Base-by-base conservation (phyloP, 1,140 invertebrate species). In the Drosophila burlai region DNA sequence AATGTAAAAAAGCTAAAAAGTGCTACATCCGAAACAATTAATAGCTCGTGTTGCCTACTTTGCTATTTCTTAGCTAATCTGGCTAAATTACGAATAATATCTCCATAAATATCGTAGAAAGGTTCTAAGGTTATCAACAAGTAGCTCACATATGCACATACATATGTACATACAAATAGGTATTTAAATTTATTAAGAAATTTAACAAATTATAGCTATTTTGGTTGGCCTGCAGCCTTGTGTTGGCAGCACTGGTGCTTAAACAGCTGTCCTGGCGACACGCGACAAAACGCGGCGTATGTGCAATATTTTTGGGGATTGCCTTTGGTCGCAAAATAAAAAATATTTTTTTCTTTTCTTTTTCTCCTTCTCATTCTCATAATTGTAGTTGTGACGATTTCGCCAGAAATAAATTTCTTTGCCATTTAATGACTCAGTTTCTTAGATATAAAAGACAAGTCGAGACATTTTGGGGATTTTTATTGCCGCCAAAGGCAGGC, bases 261-360 rank as follows among this genome's bases (percentile, higher is more conserved):
- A 29, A 60, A 45, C 66, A 18, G 50, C 36, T 68, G 69, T 58
- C 21, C 65, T 58, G 18, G 45, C 24, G 72, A 59, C 72, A 82
- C 61, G 80, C 78, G 80, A 80, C 84, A 77, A 64, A 64, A 78
- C 43, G 69, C 66, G 77, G 73, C 84, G 81, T 79, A 89, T 81
- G 81, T 52, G 84, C 72, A 45, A 83, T 87, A 57, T 71, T 69
- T 69, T 50, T 40, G 38, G 50, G n/a, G 31, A 67, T 40, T 46
- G 63, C 24, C 18, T 54, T 29, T 55, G 15, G 15, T 36, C n/a
- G 7, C 26, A 46, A 71, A 60, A 64, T 77, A 40, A 43, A 18
- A 8, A 4, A 64, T 71, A 16, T 42, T 29, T 55, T 46, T 31
- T 50, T 10, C 3, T n/a, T 29, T 21, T 16, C 10, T 9, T 31